These are phyloP conservation scores for Toxostoma redivivum DNA, from an alignment of 2,113 vertebrate genomes.

Conservation along the genomic window DNA sequence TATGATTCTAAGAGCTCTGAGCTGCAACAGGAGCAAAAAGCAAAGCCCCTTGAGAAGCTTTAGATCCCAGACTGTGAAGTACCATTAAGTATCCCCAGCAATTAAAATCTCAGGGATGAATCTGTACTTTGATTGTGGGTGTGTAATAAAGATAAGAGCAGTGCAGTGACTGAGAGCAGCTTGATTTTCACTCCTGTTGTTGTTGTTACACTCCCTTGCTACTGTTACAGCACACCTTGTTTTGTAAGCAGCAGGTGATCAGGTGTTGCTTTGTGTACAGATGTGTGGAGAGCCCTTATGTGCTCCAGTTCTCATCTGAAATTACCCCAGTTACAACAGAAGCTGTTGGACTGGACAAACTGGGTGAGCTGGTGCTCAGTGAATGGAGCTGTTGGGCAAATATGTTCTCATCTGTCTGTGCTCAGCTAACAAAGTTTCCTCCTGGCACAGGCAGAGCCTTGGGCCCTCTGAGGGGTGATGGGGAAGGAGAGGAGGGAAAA, in stretches of 20 bases:
- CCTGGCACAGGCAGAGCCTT: not conserved
- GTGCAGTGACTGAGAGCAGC: not conserved
- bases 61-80: not conserved
- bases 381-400: not conserved
- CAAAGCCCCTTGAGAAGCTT: not conserved
- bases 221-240: not conserved
- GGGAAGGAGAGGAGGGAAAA: not conserved
- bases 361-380: constrained; percentile 3
- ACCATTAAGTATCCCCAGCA: not conserved
- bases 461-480: not conserved
- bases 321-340: not conserved
- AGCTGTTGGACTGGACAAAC: not conserved
- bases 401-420: not conserved
- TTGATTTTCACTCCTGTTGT: not conserved
- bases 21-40: not conserved
- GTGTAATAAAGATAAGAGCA: not conserved
- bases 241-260: not conserved
- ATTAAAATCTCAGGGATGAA: not conserved
- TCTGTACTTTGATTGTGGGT: not conserved
- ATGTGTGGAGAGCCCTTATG: not conserved
- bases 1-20: not conserved
- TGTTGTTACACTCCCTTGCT: not conserved
- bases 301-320: not conserved
- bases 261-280: not conserved
- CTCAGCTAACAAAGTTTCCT: not conserved